Base-by-base conservation (phyloP, 1,140 invertebrate genomes). In the Antheraea mylitta region DNA sequence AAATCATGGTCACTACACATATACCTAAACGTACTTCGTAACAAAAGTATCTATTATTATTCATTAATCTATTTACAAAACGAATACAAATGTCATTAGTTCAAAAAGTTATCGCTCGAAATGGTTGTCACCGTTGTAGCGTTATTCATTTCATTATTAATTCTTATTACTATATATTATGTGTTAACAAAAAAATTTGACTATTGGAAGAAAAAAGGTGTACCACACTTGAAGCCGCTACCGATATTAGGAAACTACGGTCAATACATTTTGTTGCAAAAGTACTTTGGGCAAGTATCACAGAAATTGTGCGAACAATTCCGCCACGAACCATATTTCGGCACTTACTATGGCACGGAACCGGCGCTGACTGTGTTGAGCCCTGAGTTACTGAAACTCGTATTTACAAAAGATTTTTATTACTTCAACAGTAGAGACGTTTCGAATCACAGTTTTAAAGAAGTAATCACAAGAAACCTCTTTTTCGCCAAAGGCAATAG, bases 331-430 rank as follows among this genome's bases (percentile, higher is more conserved):
- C 70, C 70, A 2, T 67, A 64, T 62, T 58, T 71, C 9, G 70
- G 70, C 10, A 66, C 66, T 19, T 71, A 58, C 61, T 71, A 45
- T 18, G 70, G 66, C 36, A 71, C 70, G 11, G 60, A 67, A 38
- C 69, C 65, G 2, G 18, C 62, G 4, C 53, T 71, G 3, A 22
- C 67, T 7, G 66, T 71, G 7, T 36, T 64, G n/a, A 48, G 58
- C 18, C 70, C 70, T 4, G 70, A 71, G 19, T 19, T 71, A 48
- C 58, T 71, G 11, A 71, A 64, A 48, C 36, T 45, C n/a, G 60
- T 71, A n/a, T 7, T 71, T 6, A 64, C 48, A 13, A 71, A 71
- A 22, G 70, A 71, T 9, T 71, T 64, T 37, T 67, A 67, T 37
- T 71, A 42, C 53, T 59, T 71, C 45, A 63, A 59, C 16, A 36